Base-by-base conservation (phyloP, 1,140 invertebrate genomes). In the Rhizoglyphus robini region DNA sequence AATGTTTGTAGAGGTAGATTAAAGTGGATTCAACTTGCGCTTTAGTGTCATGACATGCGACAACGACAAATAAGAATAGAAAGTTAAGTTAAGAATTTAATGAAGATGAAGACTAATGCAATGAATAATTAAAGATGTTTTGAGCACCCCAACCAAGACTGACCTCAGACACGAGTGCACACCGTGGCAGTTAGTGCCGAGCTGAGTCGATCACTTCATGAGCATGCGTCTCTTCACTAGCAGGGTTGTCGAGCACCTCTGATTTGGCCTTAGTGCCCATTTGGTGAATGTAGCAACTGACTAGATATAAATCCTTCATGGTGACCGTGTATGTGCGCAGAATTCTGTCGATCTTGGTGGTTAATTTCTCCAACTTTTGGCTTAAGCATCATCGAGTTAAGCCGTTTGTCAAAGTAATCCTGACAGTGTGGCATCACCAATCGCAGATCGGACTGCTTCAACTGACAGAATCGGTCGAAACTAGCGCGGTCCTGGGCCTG, bases 281-380 rank as follows among this genome's bases (percentile, higher is more conserved):
- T n/a, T n/a, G n/a, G n/a, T n/a, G 51, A 54, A 54, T 54, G 20
- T 8, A 54, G 51, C 51, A 54, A 23, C 51, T 54, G 23, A 54
- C 51, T 32, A 54, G 51, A 32, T 54, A 20, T 8, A 54, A 23
- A 54, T 54, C 51, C 8, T 54, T 54, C 51, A 54, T 54, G 8
- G 51, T 54, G 20, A 23, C 51, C 15, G 51, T 11, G 23, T 54
- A 54, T 25, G 23, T 54, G 8, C 51, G 51, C 8, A 8, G 51
- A 54, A 32, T 54, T 25, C 51, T 8, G 23, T 54, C 51, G 23
- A 54, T 54, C 8, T 54, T 54, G 8, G 31, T 32, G 23, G 8
- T 54, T 15, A 54, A 32, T 54, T 54, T 25, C 8, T 54, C 51
- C 31, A 54, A 32, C 20, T 32, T 54, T 54, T 5, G 51, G 51